Evolutionary conservation across 1,140 invertebrate species (phyloP).

Genomic region (Panulirus ornatus): DNA sequence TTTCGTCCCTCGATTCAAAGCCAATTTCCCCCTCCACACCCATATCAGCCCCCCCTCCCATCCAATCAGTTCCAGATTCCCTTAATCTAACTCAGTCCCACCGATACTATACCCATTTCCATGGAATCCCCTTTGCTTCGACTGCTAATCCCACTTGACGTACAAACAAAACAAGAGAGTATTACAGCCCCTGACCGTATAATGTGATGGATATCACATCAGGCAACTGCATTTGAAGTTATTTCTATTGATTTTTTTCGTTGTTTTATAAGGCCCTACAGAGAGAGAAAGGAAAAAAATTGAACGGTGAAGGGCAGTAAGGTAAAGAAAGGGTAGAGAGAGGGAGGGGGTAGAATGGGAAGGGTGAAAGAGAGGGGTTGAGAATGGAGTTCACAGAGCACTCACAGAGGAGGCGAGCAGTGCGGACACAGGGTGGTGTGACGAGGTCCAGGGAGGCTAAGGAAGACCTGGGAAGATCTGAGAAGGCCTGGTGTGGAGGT

Average conservation of each 20-base stretch:
- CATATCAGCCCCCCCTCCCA: neutral
- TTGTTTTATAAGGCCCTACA: no score
- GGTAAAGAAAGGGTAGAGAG: neutral
- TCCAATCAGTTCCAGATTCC: neutral
- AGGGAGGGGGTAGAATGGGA: neutral
- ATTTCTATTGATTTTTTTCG: no score
- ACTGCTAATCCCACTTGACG: neutral
- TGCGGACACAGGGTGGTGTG: no score
- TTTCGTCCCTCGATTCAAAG: neutral
- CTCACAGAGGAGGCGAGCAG: no score
- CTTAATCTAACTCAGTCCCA: neutral
- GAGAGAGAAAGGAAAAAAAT: no score
- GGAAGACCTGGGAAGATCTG: no score
- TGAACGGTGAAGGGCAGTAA: no score
- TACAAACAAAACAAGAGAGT: neutral
- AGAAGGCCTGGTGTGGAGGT: no score
- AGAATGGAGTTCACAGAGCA: no score
- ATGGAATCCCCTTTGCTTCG: conserved; percentile 6
- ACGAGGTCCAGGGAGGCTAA: no score
- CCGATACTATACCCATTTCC: neutral
- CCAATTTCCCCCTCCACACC: neutral
- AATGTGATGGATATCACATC: neutral
- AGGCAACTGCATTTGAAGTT: neutral
- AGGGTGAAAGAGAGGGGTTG: neutral
- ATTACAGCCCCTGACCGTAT: neutral